Evolutionary conservation across 2,113 vertebrate species (phyloP).

Genomic region (Catharus fuscescens): DNA sequence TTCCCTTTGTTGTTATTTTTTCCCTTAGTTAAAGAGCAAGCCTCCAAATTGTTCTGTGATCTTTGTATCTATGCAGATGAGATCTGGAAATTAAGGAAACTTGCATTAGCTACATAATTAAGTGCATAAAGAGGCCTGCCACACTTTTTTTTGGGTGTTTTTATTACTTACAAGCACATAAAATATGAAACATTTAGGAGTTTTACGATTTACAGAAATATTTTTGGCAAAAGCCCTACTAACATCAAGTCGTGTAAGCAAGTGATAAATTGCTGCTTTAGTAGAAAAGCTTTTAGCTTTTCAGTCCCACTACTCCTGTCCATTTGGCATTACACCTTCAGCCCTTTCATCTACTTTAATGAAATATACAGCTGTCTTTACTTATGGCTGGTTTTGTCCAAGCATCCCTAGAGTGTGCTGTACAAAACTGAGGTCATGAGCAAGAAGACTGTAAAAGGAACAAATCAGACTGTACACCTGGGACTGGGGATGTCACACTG

Average conservation of each 20-base stretch:
- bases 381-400: neutral
- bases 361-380: neutral
- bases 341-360: neutral
- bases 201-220: constrained; percentile 5
- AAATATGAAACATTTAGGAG: neutral
- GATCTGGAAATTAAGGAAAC: constrained; percentile 56
- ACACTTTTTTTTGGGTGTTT: neutral
- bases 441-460: neutral
- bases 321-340: neutral
- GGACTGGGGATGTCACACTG: neutral
- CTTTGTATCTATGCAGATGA: constrained; percentile 70
- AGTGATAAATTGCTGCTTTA: neutral
- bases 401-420: neutral
- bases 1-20: constrained; percentile 59
- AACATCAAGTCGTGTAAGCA: neutral
- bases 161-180: neutral
- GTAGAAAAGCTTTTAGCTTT: neutral
- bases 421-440: neutral
- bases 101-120: constrained; percentile 64
- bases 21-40: constrained; percentile 24
- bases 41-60: constrained; percentile 67
- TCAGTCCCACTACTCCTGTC: neutral
- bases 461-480: neutral
- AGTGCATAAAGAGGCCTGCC: constrained; percentile 26
- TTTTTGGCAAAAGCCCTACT: neutral